A percentile compares a stretch with the other conserved stretches of the same genome.
Evolutionary conservation across 2,888 invertebrate species (phyloP).

Genomic region (Thecophora atra): DNA sequence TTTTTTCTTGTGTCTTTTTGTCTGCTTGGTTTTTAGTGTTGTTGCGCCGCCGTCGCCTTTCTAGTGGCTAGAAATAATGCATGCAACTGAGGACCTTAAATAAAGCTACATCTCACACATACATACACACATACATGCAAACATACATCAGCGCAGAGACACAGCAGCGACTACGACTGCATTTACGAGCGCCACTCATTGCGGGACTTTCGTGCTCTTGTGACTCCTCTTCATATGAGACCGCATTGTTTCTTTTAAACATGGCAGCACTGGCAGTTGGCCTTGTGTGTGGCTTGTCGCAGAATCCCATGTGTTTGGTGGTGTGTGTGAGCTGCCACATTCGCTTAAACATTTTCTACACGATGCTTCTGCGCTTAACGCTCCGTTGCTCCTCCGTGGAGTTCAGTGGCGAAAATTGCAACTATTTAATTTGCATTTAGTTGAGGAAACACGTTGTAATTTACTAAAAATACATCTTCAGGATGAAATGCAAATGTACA

Average conservation of each 20-base stretch:
- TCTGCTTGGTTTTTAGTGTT: too few relatives aligned
- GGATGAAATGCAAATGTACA: background rate
- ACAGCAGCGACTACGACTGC: too few relatives aligned
- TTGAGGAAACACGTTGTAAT: constrained; percentile 26
- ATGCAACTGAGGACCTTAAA: constrained; percentile 50
- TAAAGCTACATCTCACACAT: constrained; percentile 47
- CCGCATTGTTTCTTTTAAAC: constrained; percentile 28
- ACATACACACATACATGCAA: constrained; percentile 7
- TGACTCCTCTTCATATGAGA: constrained; percentile 27
- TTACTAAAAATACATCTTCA: constrained; percentile 13
- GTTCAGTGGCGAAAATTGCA: background rate
- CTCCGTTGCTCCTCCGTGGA: background rate
- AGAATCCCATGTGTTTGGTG: background rate
- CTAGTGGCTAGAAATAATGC: constrained; percentile 47
- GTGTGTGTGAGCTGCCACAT: background rate
- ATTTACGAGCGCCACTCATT: constrained; percentile 1
- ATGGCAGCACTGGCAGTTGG: constrained; percentile 26
- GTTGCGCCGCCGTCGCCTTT: constrained; percentile 16
- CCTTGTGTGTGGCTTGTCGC: background rate
- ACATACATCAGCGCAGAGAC: too few relatives aligned
- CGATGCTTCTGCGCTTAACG: too few relatives aligned
- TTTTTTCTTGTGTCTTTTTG: background rate
- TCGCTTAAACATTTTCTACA: constrained; percentile 4
- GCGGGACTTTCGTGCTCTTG: constrained; percentile 24
- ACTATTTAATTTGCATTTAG: constrained; percentile 35